These are phyloP conservation scores for Palaemon carinicauda DNA, from an alignment of 1,140 invertebrate genomes.

Conservation along the genomic window DNA sequence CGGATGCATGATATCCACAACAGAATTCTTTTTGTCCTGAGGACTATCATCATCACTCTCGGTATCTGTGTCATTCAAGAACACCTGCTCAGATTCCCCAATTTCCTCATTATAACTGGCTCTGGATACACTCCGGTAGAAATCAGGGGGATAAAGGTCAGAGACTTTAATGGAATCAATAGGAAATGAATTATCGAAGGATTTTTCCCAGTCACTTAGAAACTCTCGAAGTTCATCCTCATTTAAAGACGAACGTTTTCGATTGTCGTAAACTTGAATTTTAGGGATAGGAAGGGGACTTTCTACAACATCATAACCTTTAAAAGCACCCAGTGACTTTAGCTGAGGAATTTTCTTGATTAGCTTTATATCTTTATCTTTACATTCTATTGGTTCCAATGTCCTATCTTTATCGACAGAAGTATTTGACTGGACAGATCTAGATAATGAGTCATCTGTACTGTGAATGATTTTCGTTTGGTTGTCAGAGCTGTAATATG, in stretches of 20 bases:
- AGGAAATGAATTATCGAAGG: not conserved
- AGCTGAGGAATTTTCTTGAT: no score
- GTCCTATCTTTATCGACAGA: no score
- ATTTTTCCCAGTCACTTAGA: not conserved
- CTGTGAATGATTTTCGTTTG: no score
- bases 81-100: not conserved
- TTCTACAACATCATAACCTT: no score
- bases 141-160: slow-evolving; percentile 36
- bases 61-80: not conserved
- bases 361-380: no score
- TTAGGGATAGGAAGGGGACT: not conserved
- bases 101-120: slow-evolving; percentile 21
- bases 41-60: not conserved
- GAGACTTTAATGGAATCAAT: not conserved
- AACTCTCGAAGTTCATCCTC: slow-evolving; percentile 25
- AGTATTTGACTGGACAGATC: no score
- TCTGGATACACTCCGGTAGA: slow-evolving; percentile 39
- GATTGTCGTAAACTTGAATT: not conserved
- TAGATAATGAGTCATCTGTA: no score
- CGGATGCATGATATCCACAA: no score
- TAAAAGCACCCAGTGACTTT: no score
- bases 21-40: no score
- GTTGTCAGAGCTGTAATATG: no score
- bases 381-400: no score
- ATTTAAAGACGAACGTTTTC: slow-evolving; percentile 6